Base-by-base conservation (phyloP, 2,113 vertebrate species). In the Nannospalax galili region DNA sequence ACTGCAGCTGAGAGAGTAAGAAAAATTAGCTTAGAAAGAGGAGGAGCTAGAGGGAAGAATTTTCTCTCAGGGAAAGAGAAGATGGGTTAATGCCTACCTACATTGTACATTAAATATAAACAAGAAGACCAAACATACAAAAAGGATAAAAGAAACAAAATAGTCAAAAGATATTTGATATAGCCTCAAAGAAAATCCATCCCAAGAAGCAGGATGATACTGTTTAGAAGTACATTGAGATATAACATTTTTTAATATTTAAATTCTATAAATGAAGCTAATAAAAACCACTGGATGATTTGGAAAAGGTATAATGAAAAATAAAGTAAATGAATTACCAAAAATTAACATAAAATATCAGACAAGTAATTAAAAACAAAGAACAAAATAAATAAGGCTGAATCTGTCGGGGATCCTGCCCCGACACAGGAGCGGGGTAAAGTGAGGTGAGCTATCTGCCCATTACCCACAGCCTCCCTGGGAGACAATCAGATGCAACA, bases 191-290 rank as follows among this genome's bases (percentile, higher is more conserved):
- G 70, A 70, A 78, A 52, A 90, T 86, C 35, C 73, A 11, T 52
- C 42, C 19, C 60, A 37, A 32, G 26, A 87, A 74, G 62, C 1
- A 93, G 67, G 89, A 77, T 30, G 85, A 75, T 42, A 16, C 1
- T 85, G 35, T 26, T 89, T 45, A 60, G 48, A 89, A 84, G 95
- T 79, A 40, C 65, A 84, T 56, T 32, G 22, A 70, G 60, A 87
- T 72, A 70, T 0, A 87, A 67, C 17, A 86, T 60, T 87, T 90
- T 81, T 28, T 0, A 0, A 62, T 58, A 45, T 52, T 62, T 95
- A 32, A 81, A 95, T 77, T 92, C 19, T 58, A 42, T 52, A 85
- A 52, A 89, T 60, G 42, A 84, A 92, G 45, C 45, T 70, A 67
- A 80, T 70, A 79, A 93, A 88, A 75, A n/a, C 60, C 48, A 77